Percentiles rank a stretch among this genome's conserved stretches.
phyloP scores from a whole-genome alignment of 2,113 vertebrate species.

The Dipodomys stephensi region DNA sequence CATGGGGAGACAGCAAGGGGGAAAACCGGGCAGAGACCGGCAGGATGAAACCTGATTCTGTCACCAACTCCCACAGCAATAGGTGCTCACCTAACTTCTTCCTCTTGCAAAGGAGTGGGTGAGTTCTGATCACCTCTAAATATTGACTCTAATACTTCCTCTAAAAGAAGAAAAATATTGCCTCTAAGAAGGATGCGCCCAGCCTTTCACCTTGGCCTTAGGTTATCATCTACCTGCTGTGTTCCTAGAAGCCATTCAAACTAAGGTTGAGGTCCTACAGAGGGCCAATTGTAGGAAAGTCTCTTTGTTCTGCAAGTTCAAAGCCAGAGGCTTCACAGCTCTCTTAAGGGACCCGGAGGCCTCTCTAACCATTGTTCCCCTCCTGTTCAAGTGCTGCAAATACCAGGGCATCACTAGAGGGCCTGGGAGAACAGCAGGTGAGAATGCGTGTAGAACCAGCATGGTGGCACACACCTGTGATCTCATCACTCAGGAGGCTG shows the following conservation, averaged over 20 bases:
- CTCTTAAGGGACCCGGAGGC: neutral
- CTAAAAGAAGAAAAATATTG: too few species aligned
- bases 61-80: neutral
- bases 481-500: neutral
- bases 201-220: neutral
- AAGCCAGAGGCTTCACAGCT: constrained; percentile 34
- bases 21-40: neutral
- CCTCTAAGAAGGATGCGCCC: neutral
- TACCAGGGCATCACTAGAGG: neutral
- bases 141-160: too few species aligned
- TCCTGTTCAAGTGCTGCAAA: neutral
- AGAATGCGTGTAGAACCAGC: neutral
- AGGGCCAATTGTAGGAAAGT: neutral
- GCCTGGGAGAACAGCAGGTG: neutral
- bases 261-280: neutral
- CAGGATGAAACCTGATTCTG: too few species aligned
- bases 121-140: neutral
- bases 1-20: neutral
- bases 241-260: neutral
- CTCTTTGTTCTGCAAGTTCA: constrained; percentile 42
- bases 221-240: neutral
- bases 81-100: neutral
- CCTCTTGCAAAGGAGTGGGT: neutral
- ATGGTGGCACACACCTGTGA: neutral
- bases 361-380: neutral